Evolutionary conservation across 1,140 invertebrate species (phyloP), one percentile per base, ranked within the genome.

Genomic region (Plutomurus gul): DNA sequence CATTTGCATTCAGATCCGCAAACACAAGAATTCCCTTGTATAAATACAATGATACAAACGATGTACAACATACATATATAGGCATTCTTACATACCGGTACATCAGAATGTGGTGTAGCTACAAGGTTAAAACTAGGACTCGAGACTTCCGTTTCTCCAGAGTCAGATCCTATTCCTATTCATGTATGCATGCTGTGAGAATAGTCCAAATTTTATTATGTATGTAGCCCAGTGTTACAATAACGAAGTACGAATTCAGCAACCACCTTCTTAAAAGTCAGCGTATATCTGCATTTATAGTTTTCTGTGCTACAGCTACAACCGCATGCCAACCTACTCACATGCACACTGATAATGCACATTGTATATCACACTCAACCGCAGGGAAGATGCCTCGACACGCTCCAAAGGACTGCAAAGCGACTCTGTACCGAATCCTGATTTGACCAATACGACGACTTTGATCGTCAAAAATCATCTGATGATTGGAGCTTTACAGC

Each of bases 1-100:
- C 25, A 51, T 65, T 65, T 65, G 56, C 56, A 65, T 65, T 65
- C 56, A 65, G 56, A 65, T 65, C 56, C 56, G 36, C 56, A 65
- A 65, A 65, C 56, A 65, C 56, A 65, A 33, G 56, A 30, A 65
- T 33, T 65, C 56, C 27, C 27, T 30, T 65, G n/a, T n/a, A n/a
- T n/a, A n/a, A n/a, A n/a, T 65, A 65, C 30, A 13, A 10, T 65
- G 27, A 65, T 11, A 13, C 51, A 27, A 60, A 30, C 30, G 7
- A 43, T 43, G 10, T 33, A 65, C 56, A 65, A 65, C 13, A 60
- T 60, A 27, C 36, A 49, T 49, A 2, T 49, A 65, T 65, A n/a
- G n/a, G n/a, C n/a, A n/a, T n/a, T n/a, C n/a, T n/a, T n/a, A n/a
- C n/a, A n/a, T n/a, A n/a, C n/a, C n/a, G n/a, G n/a, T n/a, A n/a